These are phyloP conservation scores for Limosa lapponica DNA, from an alignment of 2,797 vertebrate species.

Conservation along the genomic window DNA sequence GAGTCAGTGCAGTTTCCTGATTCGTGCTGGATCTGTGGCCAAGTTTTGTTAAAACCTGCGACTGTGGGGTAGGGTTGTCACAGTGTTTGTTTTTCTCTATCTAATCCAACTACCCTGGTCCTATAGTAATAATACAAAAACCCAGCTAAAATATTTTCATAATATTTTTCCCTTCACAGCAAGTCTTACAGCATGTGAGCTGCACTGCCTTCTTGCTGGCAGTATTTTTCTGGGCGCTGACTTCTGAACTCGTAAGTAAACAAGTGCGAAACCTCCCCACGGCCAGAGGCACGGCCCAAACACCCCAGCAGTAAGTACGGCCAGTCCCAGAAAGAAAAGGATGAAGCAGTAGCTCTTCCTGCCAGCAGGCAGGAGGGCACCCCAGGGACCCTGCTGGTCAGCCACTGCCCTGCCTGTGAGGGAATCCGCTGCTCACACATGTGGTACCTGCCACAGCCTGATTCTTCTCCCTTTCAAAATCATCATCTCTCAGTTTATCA, in stretches of 20 bases:
- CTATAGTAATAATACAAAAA: not conserved
- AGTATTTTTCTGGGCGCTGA: not conserved
- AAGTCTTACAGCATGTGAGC: not conserved
- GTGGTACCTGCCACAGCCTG: not conserved
- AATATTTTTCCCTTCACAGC: not conserved
- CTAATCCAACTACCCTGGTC: not conserved
- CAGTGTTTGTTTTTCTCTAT: not conserved
- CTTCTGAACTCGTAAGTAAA: not conserved
- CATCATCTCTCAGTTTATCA: rapidly evolving
- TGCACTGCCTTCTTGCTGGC: not conserved
- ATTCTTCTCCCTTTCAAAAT: not conserved
- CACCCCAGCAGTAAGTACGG: rapidly evolving
- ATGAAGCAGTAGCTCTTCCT: not conserved
- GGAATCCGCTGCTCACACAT: not conserved
- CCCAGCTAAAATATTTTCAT: not conserved
- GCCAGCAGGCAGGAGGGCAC: not conserved
- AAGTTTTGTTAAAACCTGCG: not conserved
- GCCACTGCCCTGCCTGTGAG: not conserved
- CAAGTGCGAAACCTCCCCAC: rapidly evolving
- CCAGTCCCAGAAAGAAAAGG: not conserved
- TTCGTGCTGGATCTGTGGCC: not conserved
- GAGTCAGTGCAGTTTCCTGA: not conserved
- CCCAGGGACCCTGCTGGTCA: not conserved
- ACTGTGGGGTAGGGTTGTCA: not conserved
- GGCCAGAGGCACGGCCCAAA: not conserved